A percentile compares a stretch with the other conserved stretches of the same genome.
Evolutionary conservation across 2,888 invertebrate species (phyloP).

Genomic region (Metalampra italica): DNA sequence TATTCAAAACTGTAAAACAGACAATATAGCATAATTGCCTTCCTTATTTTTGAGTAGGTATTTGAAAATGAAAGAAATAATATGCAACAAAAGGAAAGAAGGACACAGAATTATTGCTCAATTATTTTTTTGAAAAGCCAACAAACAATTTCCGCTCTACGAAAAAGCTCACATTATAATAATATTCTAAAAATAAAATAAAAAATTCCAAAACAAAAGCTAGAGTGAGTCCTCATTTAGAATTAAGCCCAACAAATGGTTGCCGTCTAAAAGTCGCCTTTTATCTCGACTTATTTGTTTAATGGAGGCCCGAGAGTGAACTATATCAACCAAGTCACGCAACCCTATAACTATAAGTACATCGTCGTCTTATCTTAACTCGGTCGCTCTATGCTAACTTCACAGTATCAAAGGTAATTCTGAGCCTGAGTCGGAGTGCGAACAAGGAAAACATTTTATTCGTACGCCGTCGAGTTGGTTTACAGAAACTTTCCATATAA

Average conservation of each 20-base stretch:
- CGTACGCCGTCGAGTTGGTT: conserved; percentile 22
- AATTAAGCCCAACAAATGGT: conserved; percentile 4
- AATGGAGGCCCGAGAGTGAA: conserved; percentile 9
- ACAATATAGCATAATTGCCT: too few species aligned
- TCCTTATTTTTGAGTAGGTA: too few species aligned
- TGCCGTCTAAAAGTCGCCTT: conserved; percentile 5
- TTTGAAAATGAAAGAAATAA: too few species aligned
- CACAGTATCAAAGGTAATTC: conserved; percentile 28
- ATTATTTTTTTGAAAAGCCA: too few species aligned
- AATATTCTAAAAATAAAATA: background rate
- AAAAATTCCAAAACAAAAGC: background rate
- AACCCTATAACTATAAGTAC: conserved; percentile 25
- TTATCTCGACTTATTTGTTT: conserved; percentile 15
- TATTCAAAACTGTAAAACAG: too few species aligned
- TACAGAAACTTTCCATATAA: conserved; percentile 29
- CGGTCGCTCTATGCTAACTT: conserved; percentile 15
- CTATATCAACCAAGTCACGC: conserved; percentile 33
- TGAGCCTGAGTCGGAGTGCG: conserved; percentile 27
- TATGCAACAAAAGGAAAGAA: too few species aligned
- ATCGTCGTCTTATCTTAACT: conserved; percentile 27
- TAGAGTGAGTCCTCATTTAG: conserved; percentile 7
- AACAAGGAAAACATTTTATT: conserved; percentile 48
- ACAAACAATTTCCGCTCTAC: too few species aligned
- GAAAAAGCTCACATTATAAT: background rate
- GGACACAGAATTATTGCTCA: too few species aligned